Conservation (phyloP, 2,797 vertebrate genomes). For the Rallus crepitans region DNA sequence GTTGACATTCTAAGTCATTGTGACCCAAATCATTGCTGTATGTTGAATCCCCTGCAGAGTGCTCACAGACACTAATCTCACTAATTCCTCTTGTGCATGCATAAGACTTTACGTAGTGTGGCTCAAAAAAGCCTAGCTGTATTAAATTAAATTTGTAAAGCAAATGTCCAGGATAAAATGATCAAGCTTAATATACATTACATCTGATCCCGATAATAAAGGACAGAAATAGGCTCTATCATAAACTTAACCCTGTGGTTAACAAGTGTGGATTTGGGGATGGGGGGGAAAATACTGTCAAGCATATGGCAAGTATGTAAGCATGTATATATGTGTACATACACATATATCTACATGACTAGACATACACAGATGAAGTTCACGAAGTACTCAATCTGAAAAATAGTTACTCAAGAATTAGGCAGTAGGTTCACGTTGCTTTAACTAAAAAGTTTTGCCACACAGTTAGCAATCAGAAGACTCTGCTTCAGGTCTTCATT, state of each 20-base stretch:
- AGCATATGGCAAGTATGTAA: neutral
- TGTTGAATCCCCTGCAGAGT: neutral
- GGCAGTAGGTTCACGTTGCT: neutral
- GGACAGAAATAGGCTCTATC: neutral
- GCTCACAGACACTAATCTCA: conserved; percentile 15
- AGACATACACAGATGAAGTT: neutral
- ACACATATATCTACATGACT: neutral
- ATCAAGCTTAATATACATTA: neutral
- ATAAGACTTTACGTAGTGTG: neutral
- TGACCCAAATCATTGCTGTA: neutral
- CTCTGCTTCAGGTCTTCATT: neutral
- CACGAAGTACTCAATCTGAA: neutral
- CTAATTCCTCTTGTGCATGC: conserved; percentile 6
- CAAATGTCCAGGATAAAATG: neutral
- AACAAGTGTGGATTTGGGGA: neutral
- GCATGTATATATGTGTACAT: neutral
- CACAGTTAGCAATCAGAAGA: neutral
- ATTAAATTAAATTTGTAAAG: conserved; percentile 14
- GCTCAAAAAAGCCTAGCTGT: conserved; percentile 1
- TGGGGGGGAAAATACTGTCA: neutral
- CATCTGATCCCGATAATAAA: neutral
- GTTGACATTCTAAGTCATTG: neutral
- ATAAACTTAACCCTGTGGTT: neutral
- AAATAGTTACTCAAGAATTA: neutral
- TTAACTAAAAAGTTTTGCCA: neutral